These are phyloP conservation scores for Thamnophis sirtalis DNA, from an alignment of 2,113 vertebrate genomes.

Conservation along the genomic window DNA sequence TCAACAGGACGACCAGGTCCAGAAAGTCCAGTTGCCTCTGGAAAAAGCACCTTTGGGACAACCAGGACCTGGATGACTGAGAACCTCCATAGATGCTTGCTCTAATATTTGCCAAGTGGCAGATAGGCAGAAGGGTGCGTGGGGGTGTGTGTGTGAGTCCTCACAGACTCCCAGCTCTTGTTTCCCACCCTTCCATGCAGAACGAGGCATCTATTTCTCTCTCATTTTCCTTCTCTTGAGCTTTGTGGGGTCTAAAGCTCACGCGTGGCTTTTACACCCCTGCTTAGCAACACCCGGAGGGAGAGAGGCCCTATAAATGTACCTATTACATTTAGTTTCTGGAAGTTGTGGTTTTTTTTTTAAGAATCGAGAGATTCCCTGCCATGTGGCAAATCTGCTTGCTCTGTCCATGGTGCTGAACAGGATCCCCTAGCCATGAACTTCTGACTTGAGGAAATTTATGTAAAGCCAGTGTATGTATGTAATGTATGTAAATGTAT, in stretches of 20 bases:
- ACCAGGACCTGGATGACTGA: too few species aligned
- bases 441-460: neutral
- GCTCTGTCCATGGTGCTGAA: constrained; percentile 28
- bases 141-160: neutral
- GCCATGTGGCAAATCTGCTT: neutral
- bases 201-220: neutral
- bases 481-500: too few species aligned
- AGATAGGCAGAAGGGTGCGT: neutral
- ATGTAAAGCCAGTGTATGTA: neutral
- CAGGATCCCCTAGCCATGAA: neutral
- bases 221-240: neutral
- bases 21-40: too few species aligned
- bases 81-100: neutral
- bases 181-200: too few species aligned
- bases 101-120: neutral
- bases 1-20: too few species aligned
- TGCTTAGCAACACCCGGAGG: neutral
- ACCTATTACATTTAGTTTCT: neutral
- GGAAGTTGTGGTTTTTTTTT: too few species aligned
- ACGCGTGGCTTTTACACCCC: neutral
- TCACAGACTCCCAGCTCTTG: neutral
- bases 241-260: neutral
- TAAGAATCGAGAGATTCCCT: neutral
- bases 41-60: too few species aligned
- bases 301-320: neutral